A percentile compares a stretch with the other conserved stretches of the same genome.
Conservation (phyloP, 2,113 vertebrate species). For the Deroptyus accipitrinus region DNA sequence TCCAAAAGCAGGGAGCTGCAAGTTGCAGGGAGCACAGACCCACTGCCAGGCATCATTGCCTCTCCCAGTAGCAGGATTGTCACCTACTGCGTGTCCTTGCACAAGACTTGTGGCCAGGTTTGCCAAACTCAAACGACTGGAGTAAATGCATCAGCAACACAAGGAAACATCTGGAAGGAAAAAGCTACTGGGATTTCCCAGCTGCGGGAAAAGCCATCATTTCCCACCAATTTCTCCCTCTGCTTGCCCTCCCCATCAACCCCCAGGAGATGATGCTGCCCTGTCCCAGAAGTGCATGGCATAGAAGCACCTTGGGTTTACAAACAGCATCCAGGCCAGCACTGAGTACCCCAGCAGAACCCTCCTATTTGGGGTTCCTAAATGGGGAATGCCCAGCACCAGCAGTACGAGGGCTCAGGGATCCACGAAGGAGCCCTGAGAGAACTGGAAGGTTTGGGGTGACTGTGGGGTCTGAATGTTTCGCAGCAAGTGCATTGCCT, state of each 20-base stretch:
- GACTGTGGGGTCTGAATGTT: background rate
- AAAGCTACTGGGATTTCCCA: background rate
- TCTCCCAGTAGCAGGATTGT: background rate
- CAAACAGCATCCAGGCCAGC: background rate
- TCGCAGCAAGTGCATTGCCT: fast-evolving
- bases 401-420: background rate
- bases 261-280: background rate
- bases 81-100: background rate
- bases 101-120: fast-evolving
- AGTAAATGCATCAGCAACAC: background rate
- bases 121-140: fast-evolving
- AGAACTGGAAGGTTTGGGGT: background rate
- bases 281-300: background rate
- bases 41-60: background rate
- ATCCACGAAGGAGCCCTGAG: background rate
- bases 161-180: background rate
- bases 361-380: background rate
- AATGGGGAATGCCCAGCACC: background rate
- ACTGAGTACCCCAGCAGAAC: fast-evolving
- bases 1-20: background rate
- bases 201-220: background rate
- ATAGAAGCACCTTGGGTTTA: background rate
- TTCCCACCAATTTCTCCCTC: background rate
- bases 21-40: background rate
- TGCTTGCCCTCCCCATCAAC: background rate